A percentile compares a stretch with the other conserved stretches of the same genome.
Conservation (phyloP, 2,888 invertebrate genomes). For the Chrysolina oricalcia region DNA sequence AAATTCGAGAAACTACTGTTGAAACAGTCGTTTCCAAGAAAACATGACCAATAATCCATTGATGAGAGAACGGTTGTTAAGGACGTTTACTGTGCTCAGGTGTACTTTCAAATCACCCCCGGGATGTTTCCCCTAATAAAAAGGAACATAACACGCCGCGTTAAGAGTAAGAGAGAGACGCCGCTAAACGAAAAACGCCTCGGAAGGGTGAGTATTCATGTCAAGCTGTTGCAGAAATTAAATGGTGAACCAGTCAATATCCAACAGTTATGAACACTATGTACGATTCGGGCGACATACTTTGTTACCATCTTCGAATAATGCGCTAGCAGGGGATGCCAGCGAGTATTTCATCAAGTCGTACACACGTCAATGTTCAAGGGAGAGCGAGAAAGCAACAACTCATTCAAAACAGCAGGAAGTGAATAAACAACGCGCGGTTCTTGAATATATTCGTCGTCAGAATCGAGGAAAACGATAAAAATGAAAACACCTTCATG, state of each 20-base stretch:
- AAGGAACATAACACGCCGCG: conserved; percentile 18
- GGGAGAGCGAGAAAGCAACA: conserved; percentile 17
- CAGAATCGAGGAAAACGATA: conserved; percentile 4
- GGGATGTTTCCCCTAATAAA: conserved; percentile 32
- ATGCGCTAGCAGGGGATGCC: conserved; percentile 4
- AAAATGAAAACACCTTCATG: background rate
- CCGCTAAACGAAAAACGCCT: conserved; percentile 6
- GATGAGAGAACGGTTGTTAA: conserved; percentile 35
- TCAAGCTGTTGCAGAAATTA: conserved; percentile 37
- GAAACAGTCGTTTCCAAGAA: conserved; percentile 16
- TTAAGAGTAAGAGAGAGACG: conserved; percentile 8
- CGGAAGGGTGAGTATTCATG: conserved; percentile 27
- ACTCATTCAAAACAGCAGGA: conserved; percentile 20
- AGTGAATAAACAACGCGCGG: conserved; percentile 22
- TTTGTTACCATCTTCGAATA: conserved; percentile 23
- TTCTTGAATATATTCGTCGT: conserved; percentile 15
- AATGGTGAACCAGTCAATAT: conserved; percentile 34
- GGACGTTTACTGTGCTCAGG: conserved; percentile 30
- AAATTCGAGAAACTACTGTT: conserved; percentile 19
- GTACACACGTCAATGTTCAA: conserved; percentile 12
- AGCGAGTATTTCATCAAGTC: conserved; percentile 12
- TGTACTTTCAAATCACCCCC: conserved; percentile 32
- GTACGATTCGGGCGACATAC: conserved; percentile 25
- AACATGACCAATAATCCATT: conserved; percentile 31
- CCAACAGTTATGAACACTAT: conserved; percentile 25